Conservation (phyloP, 2,113 vertebrate species). For the Sapajus apella region DNA sequence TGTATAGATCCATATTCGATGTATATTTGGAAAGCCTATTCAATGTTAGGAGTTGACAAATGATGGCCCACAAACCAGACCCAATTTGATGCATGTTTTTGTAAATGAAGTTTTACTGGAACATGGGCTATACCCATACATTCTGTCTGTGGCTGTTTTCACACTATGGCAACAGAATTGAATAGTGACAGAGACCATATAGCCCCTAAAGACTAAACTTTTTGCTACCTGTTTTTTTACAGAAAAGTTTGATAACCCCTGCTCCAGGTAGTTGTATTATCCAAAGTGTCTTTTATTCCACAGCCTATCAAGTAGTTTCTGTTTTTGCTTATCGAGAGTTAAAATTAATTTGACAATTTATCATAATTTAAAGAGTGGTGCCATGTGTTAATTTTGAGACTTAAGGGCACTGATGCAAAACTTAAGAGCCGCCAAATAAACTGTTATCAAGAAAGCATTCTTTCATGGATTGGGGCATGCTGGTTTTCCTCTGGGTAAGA, state of each 20-base stretch:
- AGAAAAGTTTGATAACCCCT: neutral
- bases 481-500: conserved; percentile 39
- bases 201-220: neutral
- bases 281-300: neutral
- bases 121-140: neutral
- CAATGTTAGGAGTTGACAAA: neutral
- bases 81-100: neutral
- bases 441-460: neutral
- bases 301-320: neutral
- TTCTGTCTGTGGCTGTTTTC: neutral
- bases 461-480: neutral
- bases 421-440: neutral
- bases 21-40: conserved; percentile 12
- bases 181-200: neutral
- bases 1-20: neutral
- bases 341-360: conserved; percentile 2
- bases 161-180: neutral
- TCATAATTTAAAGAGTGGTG: neutral
- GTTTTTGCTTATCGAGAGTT: neutral
- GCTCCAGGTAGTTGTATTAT: neutral
- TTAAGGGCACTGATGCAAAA: neutral
- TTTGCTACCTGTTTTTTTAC: neutral
- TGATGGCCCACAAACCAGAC: neutral
- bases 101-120: conserved; percentile 45
- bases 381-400: neutral